Evolutionary conservation across 2,113 vertebrate species (phyloP), one percentile per base, ranked within the genome.

Genomic region (Oreochromis niloticus): DNA sequence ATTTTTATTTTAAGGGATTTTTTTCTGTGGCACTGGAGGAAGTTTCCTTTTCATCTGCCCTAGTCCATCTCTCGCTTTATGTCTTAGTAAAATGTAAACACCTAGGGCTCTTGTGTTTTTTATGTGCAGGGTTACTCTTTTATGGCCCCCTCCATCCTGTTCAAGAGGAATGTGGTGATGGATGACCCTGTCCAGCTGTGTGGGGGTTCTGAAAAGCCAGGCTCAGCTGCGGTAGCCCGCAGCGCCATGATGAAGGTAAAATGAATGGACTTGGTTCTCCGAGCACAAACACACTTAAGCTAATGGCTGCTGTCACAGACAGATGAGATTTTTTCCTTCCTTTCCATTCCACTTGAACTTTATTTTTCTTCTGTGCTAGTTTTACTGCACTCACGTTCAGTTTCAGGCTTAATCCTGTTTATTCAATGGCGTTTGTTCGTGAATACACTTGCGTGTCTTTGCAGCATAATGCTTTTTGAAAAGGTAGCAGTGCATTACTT

Each of bases 201-300:
- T 48, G 88, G 97, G 48, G 97, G 93, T 55, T 95, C 96, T 3
- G 97, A 99, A 36, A 97, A 97, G 48, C 98, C 99, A 6, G 98
- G 97, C 83, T 94, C 95, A 41, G 97, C 97, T 19, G 97, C 96
- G 48, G 98, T 99, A 71, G 98, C 98, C 82, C 97, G 98, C 92
- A 99, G 99, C 87, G 98, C 97, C 84, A 99, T 99, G 98, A 97
- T 98, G 97, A 99, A 99, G 98, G 99, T 99, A 96, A 66, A 79
- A 89, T 41, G 83, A 89, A 90, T 85, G 78, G 78, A 85, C 63
- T 85, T 82, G 87, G 88, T 89, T 87, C 22, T 71, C 41, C 10
- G 66, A 59, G 78, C 61, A 90, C 89, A 92, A 94, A 92, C 93
- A 92, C 93, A 91, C 91, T 94, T 89, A 91, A 80, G 86, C 88